phyloP scores from a whole-genome alignment of 2,113 vertebrate genomes.

The human (Homo sapiens) region GRCh38 chr15:32914001-32914500 shows the following conservation, averaged over 20 bases:
- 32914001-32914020: not conserved
- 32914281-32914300: not conserved
- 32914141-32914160: slow-evolving; percentile 10
- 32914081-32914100: not conserved
- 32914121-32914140: not conserved
- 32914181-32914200: not conserved
- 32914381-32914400: not conserved
- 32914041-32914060: not conserved
- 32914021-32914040: not conserved
- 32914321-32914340: not conserved
- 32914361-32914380: not conserved
- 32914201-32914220: not conserved
- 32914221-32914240: not conserved
- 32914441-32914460: not conserved
- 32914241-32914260: not conserved
- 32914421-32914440: not conserved
- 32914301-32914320: not conserved
- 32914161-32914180: not conserved
- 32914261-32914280: not conserved
- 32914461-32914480: not conserved
- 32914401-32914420: not conserved
- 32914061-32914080: not conserved
- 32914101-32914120: not conserved
- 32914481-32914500: not conserved
- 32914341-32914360: not conserved